Evolutionary conservation across 1,140 invertebrate genomes (phyloP), one percentile per base, ranked within the genome.

Genomic region (Meloidogyne chitwoodi): DNA sequence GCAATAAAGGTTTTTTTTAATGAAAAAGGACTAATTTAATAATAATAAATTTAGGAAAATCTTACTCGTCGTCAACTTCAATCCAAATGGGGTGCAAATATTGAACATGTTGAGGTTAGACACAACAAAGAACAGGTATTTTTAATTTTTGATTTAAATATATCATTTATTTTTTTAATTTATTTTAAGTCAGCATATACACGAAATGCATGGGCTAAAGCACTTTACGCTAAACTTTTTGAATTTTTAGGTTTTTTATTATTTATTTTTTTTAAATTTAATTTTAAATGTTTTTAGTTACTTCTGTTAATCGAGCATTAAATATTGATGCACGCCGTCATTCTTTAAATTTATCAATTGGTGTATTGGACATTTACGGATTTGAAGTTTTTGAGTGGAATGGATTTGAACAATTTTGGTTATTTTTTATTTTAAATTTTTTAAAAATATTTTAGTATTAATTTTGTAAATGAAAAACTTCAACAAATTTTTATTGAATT

Each of bases 401-500:
- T 86, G 91, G 92, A 34, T 87, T 87, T 48, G 86, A 87, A 62
- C 85, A 87, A 64, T 87, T 87, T 78, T 87, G 84, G 84, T 85
- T 41, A 19, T 80, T 66, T 77, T 24, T 68, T 27, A 26, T 41
- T 34, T 41, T 22, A 41, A 19, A 62, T 11, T 64, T 31, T 70
- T 16, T 68, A 14, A 38, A 75, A 6, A 19, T 72, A 19, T 87
- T 93, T 95, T 86, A 95, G 94, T 89, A 97, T 96, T 75, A 96
- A 97, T 89, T 97, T 94, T 88, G 95, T 95, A 74, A 92, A 93
- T 87, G 92, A 92, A 87, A 92, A 93, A 85, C 88, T 92, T n/a
- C 92, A 92, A 83, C 92, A 92, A 84, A 92, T 92, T 69, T 93
- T 93, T 84, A 92, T 93, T 79, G 92, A 92, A 79, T 87, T 92